Percentiles rank a stretch among this genome's conserved stretches.
Conservation (phyloP, 2,888 invertebrate species). For the Sarcophaga caerulescens region DNA sequence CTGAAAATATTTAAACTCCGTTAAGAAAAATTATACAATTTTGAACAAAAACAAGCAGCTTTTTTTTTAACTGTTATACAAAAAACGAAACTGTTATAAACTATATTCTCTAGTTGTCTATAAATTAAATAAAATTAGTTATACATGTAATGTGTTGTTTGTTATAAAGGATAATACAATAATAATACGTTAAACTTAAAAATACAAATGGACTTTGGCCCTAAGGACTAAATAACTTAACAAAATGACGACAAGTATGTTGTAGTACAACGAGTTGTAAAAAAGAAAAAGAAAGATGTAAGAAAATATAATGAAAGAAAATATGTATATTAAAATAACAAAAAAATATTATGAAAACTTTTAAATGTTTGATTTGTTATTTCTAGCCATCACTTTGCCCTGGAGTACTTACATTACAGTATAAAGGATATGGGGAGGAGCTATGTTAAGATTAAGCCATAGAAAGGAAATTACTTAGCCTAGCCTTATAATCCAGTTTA, state of each 20-base stretch:
- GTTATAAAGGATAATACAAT: too few relatives aligned
- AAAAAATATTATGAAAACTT: background rate
- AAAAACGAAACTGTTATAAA: conserved; percentile 11
- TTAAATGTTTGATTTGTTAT: too few relatives aligned
- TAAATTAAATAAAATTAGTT: conserved; percentile 19
- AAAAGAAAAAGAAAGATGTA: conserved; percentile 7
- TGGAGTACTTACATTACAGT: too few relatives aligned
- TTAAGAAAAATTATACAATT: background rate
- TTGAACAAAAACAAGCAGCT: conserved; percentile 33
- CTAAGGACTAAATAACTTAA: background rate
- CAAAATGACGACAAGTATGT: conserved; percentile 24
- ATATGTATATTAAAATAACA: background rate
- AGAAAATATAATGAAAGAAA: conserved; percentile 6
- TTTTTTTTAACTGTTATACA: conserved; percentile 40
- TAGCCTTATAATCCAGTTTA: too few relatives aligned
- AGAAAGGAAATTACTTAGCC: too few relatives aligned
- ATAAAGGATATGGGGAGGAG: too few relatives aligned
- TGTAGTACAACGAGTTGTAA: conserved; percentile 19
- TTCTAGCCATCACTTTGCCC: too few relatives aligned
- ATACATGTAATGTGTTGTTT: too few relatives aligned
- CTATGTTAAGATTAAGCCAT: too few relatives aligned
- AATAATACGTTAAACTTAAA: background rate
- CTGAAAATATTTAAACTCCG: too few relatives aligned
- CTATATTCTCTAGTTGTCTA: conserved; percentile 32
- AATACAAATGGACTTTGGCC: conserved; percentile 6